Evolutionary conservation across 1,140 invertebrate genomes (phyloP), one percentile per base, ranked within the genome.

Genomic region (Drosophila sucinea): DNA sequence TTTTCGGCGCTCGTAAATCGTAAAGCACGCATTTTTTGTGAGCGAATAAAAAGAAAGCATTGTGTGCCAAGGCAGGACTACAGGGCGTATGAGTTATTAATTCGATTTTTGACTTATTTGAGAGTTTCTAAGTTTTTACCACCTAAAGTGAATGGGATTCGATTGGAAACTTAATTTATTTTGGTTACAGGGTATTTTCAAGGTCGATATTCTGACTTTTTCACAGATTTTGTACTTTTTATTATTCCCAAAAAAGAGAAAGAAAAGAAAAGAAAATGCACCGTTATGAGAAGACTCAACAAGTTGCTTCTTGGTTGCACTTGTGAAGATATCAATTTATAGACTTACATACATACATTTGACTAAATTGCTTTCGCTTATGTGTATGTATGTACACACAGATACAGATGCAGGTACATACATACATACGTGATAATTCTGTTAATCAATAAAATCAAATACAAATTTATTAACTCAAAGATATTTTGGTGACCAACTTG

Each of bases 201-300:
- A 27, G 3, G 10, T 38, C 35, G 35, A 38, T 38, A 10, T 6
- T 10, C 27, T 25, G 44, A 7, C 0, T 8, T 23, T 23, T 47
- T 23, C 0, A 47, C 0, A 23, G 5, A 44, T 23, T 25, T 47
- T 47, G 6, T 23, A 7, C 17, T 23, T 47, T 47, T 47, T 23
- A 2, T 2, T 47, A 7, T 27, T 51, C 2, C 1, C 6, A 41
- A 17, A 17, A 44, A 44, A 23, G 6, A 44, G 0, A 5, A 23
- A 44, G 0, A 5, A 51, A 51, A 8, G 10, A 25, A 51, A 51
- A 47, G 17, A 54, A 70, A 70, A 76, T 76, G 44, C 60, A 76
- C 66, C 73, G 73, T 76, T 77, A 77, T 60, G 41, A 33, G 17
- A n/a, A 29, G 30, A 38, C 58, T 38, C 29, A n/a, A n/a, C 10